These are phyloP conservation scores for Monochamus alternatus DNA, from an alignment of 2,888 invertebrate species.

Conservation along the genomic window DNA sequence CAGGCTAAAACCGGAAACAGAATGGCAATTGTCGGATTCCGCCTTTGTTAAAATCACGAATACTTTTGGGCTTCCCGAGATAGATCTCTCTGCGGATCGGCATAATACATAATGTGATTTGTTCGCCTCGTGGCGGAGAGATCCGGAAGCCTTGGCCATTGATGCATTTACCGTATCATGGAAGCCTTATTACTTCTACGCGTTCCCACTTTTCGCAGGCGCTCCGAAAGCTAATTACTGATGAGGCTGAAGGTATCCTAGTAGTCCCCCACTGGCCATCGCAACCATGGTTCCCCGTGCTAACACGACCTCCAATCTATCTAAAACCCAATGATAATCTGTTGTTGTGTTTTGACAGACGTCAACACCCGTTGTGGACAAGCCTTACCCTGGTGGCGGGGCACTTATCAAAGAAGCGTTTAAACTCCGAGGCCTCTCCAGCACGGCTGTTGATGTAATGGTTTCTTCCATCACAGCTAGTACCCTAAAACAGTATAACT, in stretches of 20 bases:
- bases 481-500: background rate
- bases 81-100: constrained; percentile 38
- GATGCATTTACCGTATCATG: constrained; percentile 41
- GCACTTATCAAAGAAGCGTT: constrained; percentile 35
- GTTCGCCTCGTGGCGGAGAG: constrained; percentile 36
- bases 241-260: constrained; percentile 37
- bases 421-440: background rate
- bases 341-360: constrained; percentile 22
- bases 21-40: constrained; percentile 29
- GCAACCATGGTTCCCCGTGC: constrained; percentile 37
- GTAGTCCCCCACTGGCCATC: constrained; percentile 35
- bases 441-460: constrained; percentile 3
- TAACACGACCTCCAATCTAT: constrained; percentile 16
- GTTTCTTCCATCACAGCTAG: constrained; percentile 3
- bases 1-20: constrained; percentile 28
- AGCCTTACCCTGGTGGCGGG: constrained; percentile 41
- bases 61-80: constrained; percentile 29
- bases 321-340: constrained; percentile 28
- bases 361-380: constrained; percentile 22
- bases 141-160: constrained; percentile 28
- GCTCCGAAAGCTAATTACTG: constrained; percentile 26
- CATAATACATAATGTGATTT: background rate
- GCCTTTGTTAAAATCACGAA: constrained; percentile 25
- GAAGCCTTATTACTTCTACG: constrained; percentile 37
- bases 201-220: constrained; percentile 39